A percentile compares a stretch with the other conserved stretches of the same genome.
These are phyloP conservation scores for Drosophila pruinosa DNA, from an alignment of 1,140 invertebrate genomes.

Conservation along the genomic window DNA sequence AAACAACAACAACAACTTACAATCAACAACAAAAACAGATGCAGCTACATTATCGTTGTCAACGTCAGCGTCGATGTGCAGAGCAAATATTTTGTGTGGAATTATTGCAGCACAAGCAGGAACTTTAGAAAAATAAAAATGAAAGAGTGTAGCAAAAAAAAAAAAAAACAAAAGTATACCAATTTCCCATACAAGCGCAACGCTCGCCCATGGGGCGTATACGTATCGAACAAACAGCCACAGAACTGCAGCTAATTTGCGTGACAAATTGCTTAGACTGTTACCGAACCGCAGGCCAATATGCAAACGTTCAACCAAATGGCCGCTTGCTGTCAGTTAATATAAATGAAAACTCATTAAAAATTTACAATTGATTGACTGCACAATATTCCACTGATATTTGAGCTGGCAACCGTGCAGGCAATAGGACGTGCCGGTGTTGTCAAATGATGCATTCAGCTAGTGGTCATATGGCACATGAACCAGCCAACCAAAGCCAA, in stretches of 20 bases:
- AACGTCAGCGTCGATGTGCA: conserved; percentile 66
- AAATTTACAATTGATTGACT: conserved; percentile 81
- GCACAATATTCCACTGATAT: conserved; percentile 50
- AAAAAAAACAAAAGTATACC: neutral
- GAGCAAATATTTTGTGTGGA: conserved; percentile 73
- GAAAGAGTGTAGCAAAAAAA: neutral
- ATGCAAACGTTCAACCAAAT: conserved; percentile 19
- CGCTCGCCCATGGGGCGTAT: conserved; percentile 27
- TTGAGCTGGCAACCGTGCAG: conserved; percentile 20
- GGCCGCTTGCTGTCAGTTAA: conserved; percentile 40
- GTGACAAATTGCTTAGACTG: conserved; percentile 66
- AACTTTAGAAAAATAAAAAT: conserved; percentile 1
- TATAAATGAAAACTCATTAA: conserved; percentile 78
- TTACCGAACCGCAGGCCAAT: conserved; percentile 7
- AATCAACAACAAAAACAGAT: conserved; percentile 5
- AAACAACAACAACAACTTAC: conserved; percentile 14
- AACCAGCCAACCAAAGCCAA: neutral
- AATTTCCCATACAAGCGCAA: too few species aligned
- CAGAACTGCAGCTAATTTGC: conserved; percentile 60
- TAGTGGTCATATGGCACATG: conserved; percentile 33
- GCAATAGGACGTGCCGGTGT: conserved; percentile 15
- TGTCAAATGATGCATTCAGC: conserved; percentile 63
- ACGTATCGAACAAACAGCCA: conserved; percentile 8
- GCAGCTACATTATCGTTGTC: conserved; percentile 42
- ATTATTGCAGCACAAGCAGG: conserved; percentile 49